Base-by-base conservation (phyloP, 2,888 invertebrate species). In the Drosophila limbata region DNA sequence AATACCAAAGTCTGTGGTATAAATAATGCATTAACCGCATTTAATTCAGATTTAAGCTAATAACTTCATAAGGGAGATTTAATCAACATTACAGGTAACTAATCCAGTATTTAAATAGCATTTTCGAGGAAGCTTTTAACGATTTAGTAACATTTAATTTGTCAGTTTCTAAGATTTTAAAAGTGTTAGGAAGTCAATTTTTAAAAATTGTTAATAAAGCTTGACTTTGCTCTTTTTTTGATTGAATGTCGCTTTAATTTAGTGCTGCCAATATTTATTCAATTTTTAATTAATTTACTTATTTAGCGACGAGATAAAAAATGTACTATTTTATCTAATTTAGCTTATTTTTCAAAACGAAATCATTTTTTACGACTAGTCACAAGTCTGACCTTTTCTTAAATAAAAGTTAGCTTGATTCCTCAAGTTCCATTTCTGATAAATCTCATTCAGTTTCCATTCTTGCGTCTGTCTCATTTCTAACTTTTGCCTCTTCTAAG, bases 391-490 rank as follows among this genome's bases (percentile, higher is more conserved):
- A 44, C 33, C 33, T 56, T 21, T 44, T 19, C 19, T 8, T 25
- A 25, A 25, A 8, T 9, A n/a, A n/a, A 33, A 13, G 8, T 19
- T 5, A 3, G 3, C n/a, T 33, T 35, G 33, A 33, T 44, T 44
- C 21, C 31, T 31, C 44, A 19, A 56, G 55, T 44, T 21, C 8
- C 4, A 56, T 45, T 56, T 44, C 19, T 56, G 44, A 44, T 56
- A 44, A 56, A 33, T 21, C 33, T 35, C 55, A 44, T 56, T 55
- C 42, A 42, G n/a, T 55, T 55, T 44, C 10, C 11, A 44, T 55
- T 55, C n/a, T 9, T 11, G 21, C 8, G 28, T 28, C 25, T 28
- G 5, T 5, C 61, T n/a, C 17, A 31, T 17, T 13, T 21, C 40
- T 31, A 45, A 37, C 28, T n/a, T 3, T 44, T 44, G 44, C 25